These are phyloP conservation scores for Diachasmimorpha longicaudata DNA, from an alignment of 1,140 invertebrate genomes.

Conservation along the genomic window DNA sequence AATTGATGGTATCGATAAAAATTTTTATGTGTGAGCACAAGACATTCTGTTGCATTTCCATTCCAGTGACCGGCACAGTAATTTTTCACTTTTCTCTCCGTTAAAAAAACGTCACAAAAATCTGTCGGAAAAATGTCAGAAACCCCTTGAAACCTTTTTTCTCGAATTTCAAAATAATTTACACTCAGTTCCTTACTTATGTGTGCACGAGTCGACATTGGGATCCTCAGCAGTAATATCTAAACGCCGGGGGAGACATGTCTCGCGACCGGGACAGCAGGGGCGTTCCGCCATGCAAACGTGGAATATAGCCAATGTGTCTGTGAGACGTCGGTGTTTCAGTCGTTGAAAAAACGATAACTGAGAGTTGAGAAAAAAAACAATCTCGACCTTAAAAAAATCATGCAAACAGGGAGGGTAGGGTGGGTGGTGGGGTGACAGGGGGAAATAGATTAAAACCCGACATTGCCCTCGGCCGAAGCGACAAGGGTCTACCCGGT, in stretches of 20 bases:
- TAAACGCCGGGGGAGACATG: neutral
- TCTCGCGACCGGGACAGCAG: slow-evolving; percentile 16
- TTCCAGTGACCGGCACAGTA: too few relatives aligned
- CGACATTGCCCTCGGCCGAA: slow-evolving; percentile 14
- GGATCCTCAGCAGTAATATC: neutral
- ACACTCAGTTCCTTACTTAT: neutral
- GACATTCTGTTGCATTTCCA: too few relatives aligned
- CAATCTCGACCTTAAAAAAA: neutral
- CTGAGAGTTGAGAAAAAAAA: neutral
- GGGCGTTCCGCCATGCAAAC: slow-evolving; percentile 41
- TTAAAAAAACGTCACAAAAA: neutral
- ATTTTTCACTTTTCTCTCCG: too few relatives aligned
- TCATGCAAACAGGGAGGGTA: neutral
- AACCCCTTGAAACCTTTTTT: neutral
- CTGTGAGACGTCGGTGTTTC: slow-evolving; percentile 31
- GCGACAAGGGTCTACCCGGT: neutral
- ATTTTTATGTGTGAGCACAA: too few relatives aligned
- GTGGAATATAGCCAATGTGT: slow-evolving; percentile 39
- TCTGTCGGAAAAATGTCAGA: neutral
- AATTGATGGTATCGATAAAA: too few relatives aligned
- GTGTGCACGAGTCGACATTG: neutral
- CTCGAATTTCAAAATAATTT: neutral
- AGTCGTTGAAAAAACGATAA: slow-evolving; percentile 14
- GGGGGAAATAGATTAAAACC: slow-evolving; percentile 33
- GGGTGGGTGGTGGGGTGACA: too few relatives aligned